Percentiles rank a stretch among this genome's conserved stretches.
Conservation (phyloP, 2,888 invertebrate species). For the Lepidocyrtoides sp. region DNA sequence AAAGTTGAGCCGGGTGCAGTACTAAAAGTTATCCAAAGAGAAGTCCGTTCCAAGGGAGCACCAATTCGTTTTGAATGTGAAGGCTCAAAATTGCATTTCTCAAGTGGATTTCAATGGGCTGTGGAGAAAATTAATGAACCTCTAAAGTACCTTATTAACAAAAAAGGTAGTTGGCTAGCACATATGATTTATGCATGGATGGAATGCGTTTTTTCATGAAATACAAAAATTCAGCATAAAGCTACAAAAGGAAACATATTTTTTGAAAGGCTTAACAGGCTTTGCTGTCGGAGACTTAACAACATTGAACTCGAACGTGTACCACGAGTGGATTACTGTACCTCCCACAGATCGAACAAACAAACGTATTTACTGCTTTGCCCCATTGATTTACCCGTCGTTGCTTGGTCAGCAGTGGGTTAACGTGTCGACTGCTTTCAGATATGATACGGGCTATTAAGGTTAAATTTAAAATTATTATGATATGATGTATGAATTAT, state of each 20-base stretch:
- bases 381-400: slow-evolving; percentile 65
- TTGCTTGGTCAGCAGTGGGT: slow-evolving; percentile 64
- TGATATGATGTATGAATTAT: no score
- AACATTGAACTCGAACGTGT: not conserved
- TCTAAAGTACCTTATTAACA: slow-evolving; percentile 60
- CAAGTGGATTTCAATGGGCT: slow-evolving; percentile 77
- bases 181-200: not conserved
- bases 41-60: not conserved
- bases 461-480: no score
- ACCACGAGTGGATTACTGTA: slow-evolving; percentile 69
- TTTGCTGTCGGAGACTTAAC: slow-evolving; percentile 7
- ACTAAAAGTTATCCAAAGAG: slow-evolving; percentile 13
- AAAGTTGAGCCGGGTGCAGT: slow-evolving; percentile 45
- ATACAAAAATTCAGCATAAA: no score
- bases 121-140: slow-evolving; percentile 48
- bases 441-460: slow-evolving; percentile 43
- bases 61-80: slow-evolving; percentile 68
- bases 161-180: slow-evolving; percentile 52
- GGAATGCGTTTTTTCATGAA: no score
- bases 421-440: slow-evolving; percentile 61
- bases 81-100: slow-evolving; percentile 72
- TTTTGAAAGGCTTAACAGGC: no score
- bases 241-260: no score
- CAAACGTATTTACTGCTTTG: slow-evolving; percentile 65
- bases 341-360: slow-evolving; percentile 19